phyloP scores from a whole-genome alignment of 2,797 vertebrate species.

The Xenentodon cancila region DNA sequence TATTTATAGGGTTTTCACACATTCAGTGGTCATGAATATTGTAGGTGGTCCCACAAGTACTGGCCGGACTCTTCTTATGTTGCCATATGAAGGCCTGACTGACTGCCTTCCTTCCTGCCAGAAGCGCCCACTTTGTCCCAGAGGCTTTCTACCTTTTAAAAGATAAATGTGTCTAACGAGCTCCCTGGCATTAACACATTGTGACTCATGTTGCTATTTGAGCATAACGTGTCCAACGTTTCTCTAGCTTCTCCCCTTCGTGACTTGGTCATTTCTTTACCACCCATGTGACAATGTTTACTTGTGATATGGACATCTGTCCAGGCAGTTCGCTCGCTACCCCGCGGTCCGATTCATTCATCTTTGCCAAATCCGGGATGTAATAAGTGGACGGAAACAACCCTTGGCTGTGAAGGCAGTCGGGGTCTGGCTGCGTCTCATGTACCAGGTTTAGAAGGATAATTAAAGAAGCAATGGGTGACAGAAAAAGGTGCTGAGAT shows the following conservation, averaged over 20 bases:
- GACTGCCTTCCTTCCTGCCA: conserved; percentile 58
- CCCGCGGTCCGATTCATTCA: conserved; percentile 65
- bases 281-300: conserved; percentile 69
- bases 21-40: conserved; percentile 36
- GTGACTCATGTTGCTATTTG: conserved; percentile 72
- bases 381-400: conserved; percentile 60
- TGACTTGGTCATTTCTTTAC: conserved; percentile 68
- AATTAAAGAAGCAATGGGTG: conserved; percentile 54
- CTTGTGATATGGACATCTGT: conserved; percentile 80
- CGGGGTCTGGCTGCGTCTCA: conserved; percentile 48
- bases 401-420: conserved; percentile 52
- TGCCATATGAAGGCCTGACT: conserved; percentile 54
- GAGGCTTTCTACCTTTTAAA: conserved; percentile 67
- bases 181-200: conserved; percentile 69
- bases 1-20: conserved; percentile 47
- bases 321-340: conserved; percentile 71
- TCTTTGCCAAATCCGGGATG: conserved; percentile 69
- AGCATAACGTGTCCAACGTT: conserved; percentile 47
- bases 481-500: conserved; percentile 27
- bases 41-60: conserved; percentile 9
- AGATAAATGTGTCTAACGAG: conserved; percentile 67
- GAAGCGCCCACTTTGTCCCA: conserved; percentile 55
- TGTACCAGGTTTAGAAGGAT: conserved; percentile 36
- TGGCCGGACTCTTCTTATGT: conserved; percentile 38
- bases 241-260: conserved; percentile 42